Conservation (phyloP, 2,888 invertebrate species). For the Leptinotarsa haldemani region DNA sequence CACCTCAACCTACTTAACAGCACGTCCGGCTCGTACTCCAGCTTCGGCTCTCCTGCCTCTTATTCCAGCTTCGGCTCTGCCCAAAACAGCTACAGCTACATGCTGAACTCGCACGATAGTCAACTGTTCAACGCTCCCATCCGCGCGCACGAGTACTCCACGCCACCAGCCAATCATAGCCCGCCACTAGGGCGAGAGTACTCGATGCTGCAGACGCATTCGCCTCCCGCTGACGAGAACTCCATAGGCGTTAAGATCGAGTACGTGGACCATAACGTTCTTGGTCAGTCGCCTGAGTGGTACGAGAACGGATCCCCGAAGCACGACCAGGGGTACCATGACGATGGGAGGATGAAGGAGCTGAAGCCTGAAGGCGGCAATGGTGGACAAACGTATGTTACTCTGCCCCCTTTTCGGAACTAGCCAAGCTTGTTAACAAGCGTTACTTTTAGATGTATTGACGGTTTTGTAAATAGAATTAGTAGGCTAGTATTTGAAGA, state of each 20-base stretch:
- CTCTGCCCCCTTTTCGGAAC: constrained; percentile 83
- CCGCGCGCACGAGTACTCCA: constrained; percentile 72
- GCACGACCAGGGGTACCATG: constrained; percentile 69
- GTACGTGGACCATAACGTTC: constrained; percentile 64
- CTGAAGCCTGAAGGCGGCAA: constrained; percentile 61
- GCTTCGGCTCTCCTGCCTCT: constrained; percentile 72
- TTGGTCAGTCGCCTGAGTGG: constrained; percentile 68
- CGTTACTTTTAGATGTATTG: constrained; percentile 40
- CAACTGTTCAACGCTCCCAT: constrained; percentile 74
- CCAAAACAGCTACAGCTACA: constrained; percentile 72
- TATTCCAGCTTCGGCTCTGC: constrained; percentile 75
- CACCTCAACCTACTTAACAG: constrained; percentile 81
- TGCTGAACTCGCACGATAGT: constrained; percentile 77
- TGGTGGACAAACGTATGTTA: constrained; percentile 73
- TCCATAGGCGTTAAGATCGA: constrained; percentile 65
- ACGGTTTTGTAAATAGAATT: neutral
- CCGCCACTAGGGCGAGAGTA: constrained; percentile 75
- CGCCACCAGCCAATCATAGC: constrained; percentile 70
- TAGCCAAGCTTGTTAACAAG: constrained; percentile 59
- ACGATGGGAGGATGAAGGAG: constrained; percentile 63
- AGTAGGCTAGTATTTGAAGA: no score
- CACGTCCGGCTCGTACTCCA: constrained; percentile 73
- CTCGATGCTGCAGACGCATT: constrained; percentile 75
- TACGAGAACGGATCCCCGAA: constrained; percentile 73
- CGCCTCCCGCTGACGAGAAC: constrained; percentile 67